phyloP scores from a whole-genome alignment of 2,888 invertebrate species.

The Chrysodeixis includens region DNA sequence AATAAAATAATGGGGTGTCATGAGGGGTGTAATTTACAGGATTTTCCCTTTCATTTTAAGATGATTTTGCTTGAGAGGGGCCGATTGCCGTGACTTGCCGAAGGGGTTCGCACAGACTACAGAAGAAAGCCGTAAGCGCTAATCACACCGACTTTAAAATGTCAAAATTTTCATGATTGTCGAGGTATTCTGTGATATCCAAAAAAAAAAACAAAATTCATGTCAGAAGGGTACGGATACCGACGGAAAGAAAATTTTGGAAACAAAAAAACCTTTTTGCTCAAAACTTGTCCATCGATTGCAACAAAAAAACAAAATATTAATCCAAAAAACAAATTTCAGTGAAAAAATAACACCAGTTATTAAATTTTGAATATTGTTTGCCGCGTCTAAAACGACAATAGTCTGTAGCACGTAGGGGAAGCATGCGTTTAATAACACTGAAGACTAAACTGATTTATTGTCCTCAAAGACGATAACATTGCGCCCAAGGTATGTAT shows the following conservation, averaged over 20 bases:
- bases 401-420: slow-evolving; percentile 34
- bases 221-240: too few species aligned
- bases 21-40: slow-evolving; percentile 82
- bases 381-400: slow-evolving; percentile 27
- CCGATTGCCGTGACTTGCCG: slow-evolving; percentile 76
- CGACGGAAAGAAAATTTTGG: too few species aligned
- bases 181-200: too few species aligned
- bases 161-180: too few species aligned
- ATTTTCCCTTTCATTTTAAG: slow-evolving; percentile 83
- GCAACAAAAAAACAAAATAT: too few species aligned
- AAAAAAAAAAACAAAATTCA: too few species aligned
- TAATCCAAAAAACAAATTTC: too few species aligned
- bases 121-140: slow-evolving; percentile 8
- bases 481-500: slow-evolving; percentile 43
- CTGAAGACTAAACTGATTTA: slow-evolving; percentile 77
- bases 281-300: too few species aligned
- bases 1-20: slow-evolving; percentile 79
- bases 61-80: slow-evolving; percentile 77
- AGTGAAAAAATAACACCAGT: too few species aligned
- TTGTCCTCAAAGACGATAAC: slow-evolving; percentile 70
- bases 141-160: background rate
- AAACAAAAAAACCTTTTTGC: too few species aligned
- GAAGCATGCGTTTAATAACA: slow-evolving; percentile 69
- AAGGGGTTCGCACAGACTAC: slow-evolving; percentile 61
- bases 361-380: background rate